Percentiles rank a stretch among this genome's conserved stretches.
Evolutionary conservation across 2,888 invertebrate species (phyloP).

Genomic region (Brenthis daphne): DNA sequence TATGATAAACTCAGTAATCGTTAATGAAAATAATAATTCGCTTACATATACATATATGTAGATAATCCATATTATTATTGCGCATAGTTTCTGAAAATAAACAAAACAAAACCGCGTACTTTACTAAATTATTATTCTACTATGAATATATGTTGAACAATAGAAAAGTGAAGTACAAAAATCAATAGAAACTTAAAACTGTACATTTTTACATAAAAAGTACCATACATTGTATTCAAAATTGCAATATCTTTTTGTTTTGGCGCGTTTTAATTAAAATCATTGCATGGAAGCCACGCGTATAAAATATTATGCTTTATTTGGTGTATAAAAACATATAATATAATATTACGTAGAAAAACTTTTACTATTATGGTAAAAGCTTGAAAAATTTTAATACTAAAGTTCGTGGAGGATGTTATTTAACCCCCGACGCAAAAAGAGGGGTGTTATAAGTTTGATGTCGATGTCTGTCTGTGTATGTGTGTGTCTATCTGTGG

Average conservation of each 20-base stretch:
- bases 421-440: no score
- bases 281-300: constrained; percentile 16
- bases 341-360: not conserved
- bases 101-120: not conserved
- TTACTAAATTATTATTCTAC: not conserved
- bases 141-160: constrained; percentile 4
- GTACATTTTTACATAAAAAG: constrained; percentile 18
- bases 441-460: no score
- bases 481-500: no score
- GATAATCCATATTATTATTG: no score
- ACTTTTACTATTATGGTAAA: no score
- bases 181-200: constrained; percentile 15
- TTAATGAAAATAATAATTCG: no score
- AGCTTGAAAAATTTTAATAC: no score
- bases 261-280: constrained; percentile 28
- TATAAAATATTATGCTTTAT: not conserved
- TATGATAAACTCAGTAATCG: no score
- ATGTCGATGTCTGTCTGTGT: no score
- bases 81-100: no score
- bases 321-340: constrained; percentile 1
- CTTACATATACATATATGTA: no score
- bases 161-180: constrained; percentile 11
- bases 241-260: constrained; percentile 23
- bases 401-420: no score
- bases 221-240: constrained; percentile 18